Base-by-base conservation (phyloP, 37 sponge, comb jelly and placozoan genomes). In the Haliclona indistincta region DNA sequence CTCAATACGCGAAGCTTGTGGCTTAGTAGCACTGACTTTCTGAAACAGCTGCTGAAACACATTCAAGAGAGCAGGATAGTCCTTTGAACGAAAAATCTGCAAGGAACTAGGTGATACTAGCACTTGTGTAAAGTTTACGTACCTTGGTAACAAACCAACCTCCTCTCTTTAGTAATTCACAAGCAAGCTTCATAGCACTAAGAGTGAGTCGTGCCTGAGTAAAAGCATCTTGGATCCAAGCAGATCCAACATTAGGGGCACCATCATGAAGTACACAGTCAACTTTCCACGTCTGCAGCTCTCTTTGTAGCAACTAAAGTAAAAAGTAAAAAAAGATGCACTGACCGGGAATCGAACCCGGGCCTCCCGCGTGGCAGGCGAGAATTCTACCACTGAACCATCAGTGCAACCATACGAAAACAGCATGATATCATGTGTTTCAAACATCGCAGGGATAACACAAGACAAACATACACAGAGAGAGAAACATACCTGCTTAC, bases 151-250 rank as follows among this genome's bases (percentile, higher is more conserved):
- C 77, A 68, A 98, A 98, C 84, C 84, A 89, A 0, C 99, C 99
- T 39, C 85, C 94, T 51, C 73, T 60, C 43, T 73, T 75, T 29
- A 98, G 82, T 56, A 98, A 93, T 22, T 87, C 81, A 52, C 88
- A 79, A n/a, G 96, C 96, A 58, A 98, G 75, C 36, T 90, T 87
- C 52, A 98, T 75, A 20, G 99, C 99, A 30, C 78, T 78, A 38
- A 97, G 85, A 0, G 89, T 83, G 41, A 97, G 85, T 58, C 77
- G 72, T 4, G 85, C 93, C 68, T 98, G 99, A 25, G 88, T 80
- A 78, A 88, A 98, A 11, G 99, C 99, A 72, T 98, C 99, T 68
- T 98, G 96, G 32, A 87, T 78, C 99, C 99, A 98, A 1, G 96
- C 91, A 13, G 83, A 55, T 17, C 99, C 99, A 29, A 98, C 94